Percentiles rank a stretch among this genome's conserved stretches.
Evolutionary conservation across 2,113 vertebrate species (phyloP).

Genomic region (Aplodontia rufa): DNA sequence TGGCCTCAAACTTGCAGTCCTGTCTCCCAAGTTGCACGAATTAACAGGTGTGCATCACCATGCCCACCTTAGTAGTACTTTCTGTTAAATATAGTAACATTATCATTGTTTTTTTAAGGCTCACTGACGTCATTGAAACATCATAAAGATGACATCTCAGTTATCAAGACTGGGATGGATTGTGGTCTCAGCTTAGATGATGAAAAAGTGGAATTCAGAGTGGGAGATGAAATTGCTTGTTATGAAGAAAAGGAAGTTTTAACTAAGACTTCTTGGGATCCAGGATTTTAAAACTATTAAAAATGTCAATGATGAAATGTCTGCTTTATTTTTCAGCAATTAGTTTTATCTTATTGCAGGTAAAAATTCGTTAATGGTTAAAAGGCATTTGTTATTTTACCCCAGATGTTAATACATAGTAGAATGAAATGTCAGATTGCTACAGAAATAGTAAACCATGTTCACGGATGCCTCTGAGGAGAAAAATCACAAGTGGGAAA

Average conservation of each 20-base stretch:
- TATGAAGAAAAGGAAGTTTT: constrained; percentile 85
- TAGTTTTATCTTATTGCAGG: background rate
- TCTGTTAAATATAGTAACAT: background rate
- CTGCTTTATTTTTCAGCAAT: background rate
- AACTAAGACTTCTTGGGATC: constrained; percentile 92
- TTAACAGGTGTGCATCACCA: no score
- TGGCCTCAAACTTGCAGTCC: no score
- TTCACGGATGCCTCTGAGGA: background rate
- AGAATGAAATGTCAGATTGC: background rate
- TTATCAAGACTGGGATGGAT: constrained; percentile 92
- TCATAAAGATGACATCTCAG: constrained; percentile 91
- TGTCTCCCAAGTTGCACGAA: no score
- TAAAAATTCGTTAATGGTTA: background rate
- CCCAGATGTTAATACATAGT: background rate
- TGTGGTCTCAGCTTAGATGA: constrained; percentile 92
- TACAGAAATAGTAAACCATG: background rate
- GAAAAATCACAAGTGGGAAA: background rate
- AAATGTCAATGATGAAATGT: constrained; percentile 15
- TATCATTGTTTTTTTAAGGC: constrained; percentile 81
- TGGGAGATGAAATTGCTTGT: constrained; percentile 92
- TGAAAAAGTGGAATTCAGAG: constrained; percentile 81
- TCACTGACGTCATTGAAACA: constrained; percentile 91
- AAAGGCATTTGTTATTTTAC: background rate
- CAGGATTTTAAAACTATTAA: constrained; percentile 89
- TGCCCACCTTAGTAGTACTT: background rate